A percentile compares a stretch with the other conserved stretches of the same genome.
Evolutionary conservation across 2,797 vertebrate genomes (phyloP).

Genomic region (Austrolebias charrua): DNA sequence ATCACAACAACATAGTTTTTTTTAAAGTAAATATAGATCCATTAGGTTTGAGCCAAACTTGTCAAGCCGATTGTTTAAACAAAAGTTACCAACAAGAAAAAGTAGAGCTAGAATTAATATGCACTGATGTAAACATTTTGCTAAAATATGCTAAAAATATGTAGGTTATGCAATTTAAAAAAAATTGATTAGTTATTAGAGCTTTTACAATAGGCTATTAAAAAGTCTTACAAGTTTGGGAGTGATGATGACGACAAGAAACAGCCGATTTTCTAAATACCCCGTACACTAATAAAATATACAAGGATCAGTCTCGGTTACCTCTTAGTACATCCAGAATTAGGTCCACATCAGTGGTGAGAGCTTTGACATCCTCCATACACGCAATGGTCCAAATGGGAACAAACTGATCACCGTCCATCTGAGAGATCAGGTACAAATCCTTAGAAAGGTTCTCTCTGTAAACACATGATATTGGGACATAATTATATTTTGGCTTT

Average conservation of each 20-base stretch:
- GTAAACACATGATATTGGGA: slow-evolving; percentile 28
- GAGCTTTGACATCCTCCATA: slow-evolving; percentile 95
- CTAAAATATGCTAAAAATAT: no score
- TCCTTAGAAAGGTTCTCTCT: slow-evolving; percentile 98
- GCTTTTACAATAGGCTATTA: no score
- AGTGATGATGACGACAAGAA: no score
- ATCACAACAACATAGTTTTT: not conserved
- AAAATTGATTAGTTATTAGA: no score
- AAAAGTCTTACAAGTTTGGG: no score
- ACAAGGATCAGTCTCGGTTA: slow-evolving; percentile 47
- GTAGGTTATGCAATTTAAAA: no score
- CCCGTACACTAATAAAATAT: not conserved
- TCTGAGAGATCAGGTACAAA: slow-evolving; percentile 97
- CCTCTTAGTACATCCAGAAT: slow-evolving; percentile 94
- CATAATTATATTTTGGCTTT: not conserved
- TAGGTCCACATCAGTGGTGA: slow-evolving; percentile 91
- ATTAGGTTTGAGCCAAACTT: not conserved
- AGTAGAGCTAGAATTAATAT: no score
- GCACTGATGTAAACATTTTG: not conserved
- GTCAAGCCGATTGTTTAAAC: not conserved
- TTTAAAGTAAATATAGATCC: not conserved
- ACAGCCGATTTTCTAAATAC: no score
- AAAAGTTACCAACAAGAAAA: no score
- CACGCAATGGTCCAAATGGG: slow-evolving; percentile 97
- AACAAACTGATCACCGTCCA: slow-evolving; percentile 98